phyloP scores from a whole-genome alignment of 2,888 invertebrate genomes.

The Marasmarcha lunaedactyla region DNA sequence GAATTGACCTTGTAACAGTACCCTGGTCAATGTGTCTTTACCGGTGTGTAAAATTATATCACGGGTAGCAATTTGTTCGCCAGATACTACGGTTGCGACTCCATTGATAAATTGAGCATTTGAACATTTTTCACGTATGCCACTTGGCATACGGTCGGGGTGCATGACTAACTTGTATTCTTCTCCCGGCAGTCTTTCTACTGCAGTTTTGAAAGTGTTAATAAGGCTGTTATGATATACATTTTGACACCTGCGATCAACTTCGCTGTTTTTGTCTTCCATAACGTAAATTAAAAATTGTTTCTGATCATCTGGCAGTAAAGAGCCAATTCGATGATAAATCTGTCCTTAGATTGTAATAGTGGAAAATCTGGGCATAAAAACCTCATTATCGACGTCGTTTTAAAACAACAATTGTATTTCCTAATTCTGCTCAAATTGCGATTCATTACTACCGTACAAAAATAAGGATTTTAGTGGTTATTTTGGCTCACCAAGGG shows the following conservation, averaged over 20 bases:
- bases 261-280: slow-evolving; percentile 19
- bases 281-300: slow-evolving; percentile 26
- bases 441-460: slow-evolving; percentile 9
- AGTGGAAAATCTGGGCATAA: slow-evolving; percentile 16
- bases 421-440: slow-evolving; percentile 13
- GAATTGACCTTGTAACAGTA: slow-evolving; percentile 28
- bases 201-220: slow-evolving; percentile 22
- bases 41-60: slow-evolving; percentile 20
- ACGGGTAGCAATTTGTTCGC: slow-evolving; percentile 10
- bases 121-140: slow-evolving; percentile 22
- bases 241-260: slow-evolving; percentile 17
- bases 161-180: slow-evolving; percentile 22
- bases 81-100: slow-evolving; percentile 20
- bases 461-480: slow-evolving; percentile 13
- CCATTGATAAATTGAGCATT: slow-evolving; percentile 21
- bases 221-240: slow-evolving; percentile 20
- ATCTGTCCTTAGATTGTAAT: slow-evolving; percentile 21
- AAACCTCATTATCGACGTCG: slow-evolving; percentile 18
- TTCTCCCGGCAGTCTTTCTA: slow-evolving; percentile 20
- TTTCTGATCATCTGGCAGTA: too few relatives aligned
- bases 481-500: slow-evolving; percentile 13
- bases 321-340: slow-evolving; percentile 21
- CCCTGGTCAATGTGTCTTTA: slow-evolving; percentile 17
- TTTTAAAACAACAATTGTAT: slow-evolving; percentile 18
- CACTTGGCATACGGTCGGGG: slow-evolving; percentile 21